phyloP scores from a whole-genome alignment of 1,140 invertebrate genomes.

The Aphelenchoides fujianensis region DNA sequence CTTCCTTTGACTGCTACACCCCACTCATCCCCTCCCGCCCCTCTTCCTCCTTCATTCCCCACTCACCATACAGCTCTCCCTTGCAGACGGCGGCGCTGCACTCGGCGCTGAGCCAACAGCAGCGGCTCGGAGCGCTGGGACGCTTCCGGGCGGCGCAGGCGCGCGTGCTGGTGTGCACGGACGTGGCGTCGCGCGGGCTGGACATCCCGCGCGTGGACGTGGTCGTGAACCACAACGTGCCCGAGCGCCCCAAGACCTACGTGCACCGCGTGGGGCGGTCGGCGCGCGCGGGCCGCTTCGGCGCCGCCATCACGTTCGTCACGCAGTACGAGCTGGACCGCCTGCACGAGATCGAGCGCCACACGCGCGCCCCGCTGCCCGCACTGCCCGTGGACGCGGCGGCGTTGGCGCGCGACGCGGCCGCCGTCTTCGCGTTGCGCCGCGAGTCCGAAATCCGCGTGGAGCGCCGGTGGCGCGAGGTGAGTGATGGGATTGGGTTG shows the following conservation, averaged over 20 bases:
- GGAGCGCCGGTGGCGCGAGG: conserved; percentile 76
- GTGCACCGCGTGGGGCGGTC: conserved; percentile 58
- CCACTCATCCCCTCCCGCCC: too few species aligned
- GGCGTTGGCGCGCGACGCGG: conserved; percentile 79
- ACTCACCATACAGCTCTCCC: too few species aligned
- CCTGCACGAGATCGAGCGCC: neutral
- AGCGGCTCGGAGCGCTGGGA: conserved; percentile 44
- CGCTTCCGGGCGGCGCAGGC: conserved; percentile 48
- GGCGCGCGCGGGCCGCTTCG: conserved; percentile 29
- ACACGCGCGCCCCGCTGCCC: conserved; percentile 66
- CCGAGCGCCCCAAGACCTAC: conserved; percentile 55
- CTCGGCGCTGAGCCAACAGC: conserved; percentile 49
- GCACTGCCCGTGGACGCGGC: conserved; percentile 66
- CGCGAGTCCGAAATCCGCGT: conserved; percentile 84
- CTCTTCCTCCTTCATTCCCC: conserved; percentile 17
- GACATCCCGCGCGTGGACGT: conserved; percentile 62
- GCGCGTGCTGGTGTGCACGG: conserved; percentile 54
- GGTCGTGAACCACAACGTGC: conserved; percentile 60
- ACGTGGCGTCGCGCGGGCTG: conserved; percentile 61
- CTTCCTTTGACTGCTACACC: too few species aligned
- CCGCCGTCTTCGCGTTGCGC: conserved; percentile 82
- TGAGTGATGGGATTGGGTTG: too few species aligned
- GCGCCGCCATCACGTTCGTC: conserved; percentile 73
- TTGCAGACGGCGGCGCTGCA: conserved; percentile 56
- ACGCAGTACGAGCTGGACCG: conserved; percentile 83